These are phyloP conservation scores for Chaetorhynchus papuensis DNA, from an alignment of 2,113 vertebrate genomes.

Conservation along the genomic window DNA sequence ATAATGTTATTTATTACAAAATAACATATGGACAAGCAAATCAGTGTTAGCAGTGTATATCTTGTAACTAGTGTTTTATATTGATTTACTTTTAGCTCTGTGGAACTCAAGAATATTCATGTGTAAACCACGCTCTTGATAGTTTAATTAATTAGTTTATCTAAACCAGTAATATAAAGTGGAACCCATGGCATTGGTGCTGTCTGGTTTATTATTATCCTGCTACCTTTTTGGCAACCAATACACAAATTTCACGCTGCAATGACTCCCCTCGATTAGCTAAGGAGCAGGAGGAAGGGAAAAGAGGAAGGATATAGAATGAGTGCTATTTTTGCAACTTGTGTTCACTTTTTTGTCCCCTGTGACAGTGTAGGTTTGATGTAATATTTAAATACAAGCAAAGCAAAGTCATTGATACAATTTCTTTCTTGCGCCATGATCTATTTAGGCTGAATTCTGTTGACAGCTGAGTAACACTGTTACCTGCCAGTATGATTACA, in stretches of 20 bases:
- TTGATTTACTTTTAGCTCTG: not conserved
- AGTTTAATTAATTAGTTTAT: not conserved
- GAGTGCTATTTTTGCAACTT: conserved; percentile 16
- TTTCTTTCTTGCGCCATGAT: conserved; percentile 40
- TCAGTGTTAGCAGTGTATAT: not conserved
- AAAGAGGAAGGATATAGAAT: not conserved
- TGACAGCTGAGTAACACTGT: conserved; percentile 45
- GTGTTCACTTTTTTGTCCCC: not conserved
- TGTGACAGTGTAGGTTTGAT: conserved; percentile 19
- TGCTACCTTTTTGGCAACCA: not conserved
- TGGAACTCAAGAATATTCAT: not conserved
- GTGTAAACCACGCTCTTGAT: not conserved
- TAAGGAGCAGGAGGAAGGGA: not conserved
- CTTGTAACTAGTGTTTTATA: not conserved
- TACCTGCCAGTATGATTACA: conserved; percentile 39
- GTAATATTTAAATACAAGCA: conserved; percentile 49
- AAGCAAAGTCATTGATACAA: conserved; percentile 12
- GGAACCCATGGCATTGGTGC: not conserved
- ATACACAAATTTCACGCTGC: not conserved
- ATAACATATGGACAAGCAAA: not conserved
- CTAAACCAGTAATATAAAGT: not conserved
- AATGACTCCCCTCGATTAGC: not conserved
- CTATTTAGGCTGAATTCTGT: conserved; percentile 53
- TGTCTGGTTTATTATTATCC: not conserved
- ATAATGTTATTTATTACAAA: not conserved